Conservation (phyloP, 2,797 vertebrate genomes). For the Lagocephalus sceleratus region DNA sequence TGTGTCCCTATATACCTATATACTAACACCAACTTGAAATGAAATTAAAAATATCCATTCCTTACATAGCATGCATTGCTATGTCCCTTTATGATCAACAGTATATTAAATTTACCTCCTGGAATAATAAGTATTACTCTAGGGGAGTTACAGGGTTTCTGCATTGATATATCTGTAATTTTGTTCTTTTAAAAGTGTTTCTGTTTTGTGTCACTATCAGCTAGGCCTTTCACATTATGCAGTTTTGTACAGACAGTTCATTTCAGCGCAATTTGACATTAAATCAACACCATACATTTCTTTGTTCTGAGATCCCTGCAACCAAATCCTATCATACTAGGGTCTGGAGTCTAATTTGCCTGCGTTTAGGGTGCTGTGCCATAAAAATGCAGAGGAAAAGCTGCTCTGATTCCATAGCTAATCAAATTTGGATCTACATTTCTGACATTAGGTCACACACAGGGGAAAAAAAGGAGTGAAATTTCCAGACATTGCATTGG, state of each 20-base stretch:
- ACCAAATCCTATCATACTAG: constrained; percentile 27
- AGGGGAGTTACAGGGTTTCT: too few relatives aligned
- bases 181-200: too few relatives aligned
- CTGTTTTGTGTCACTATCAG: too few relatives aligned
- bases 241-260: constrained; percentile 11
- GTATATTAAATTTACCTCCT: too few relatives aligned
- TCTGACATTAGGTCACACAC: constrained; percentile 38
- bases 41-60: too few relatives aligned
- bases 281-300: constrained; percentile 44
- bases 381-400: constrained; percentile 19
- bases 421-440: constrained; percentile 49
- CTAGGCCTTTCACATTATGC: too few relatives aligned
- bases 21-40: too few relatives aligned
- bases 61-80: too few relatives aligned
- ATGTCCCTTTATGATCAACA: too few relatives aligned
- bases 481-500: constrained; percentile 45
- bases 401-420: constrained; percentile 27
- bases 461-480: constrained; percentile 25
- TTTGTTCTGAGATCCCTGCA: constrained; percentile 6
- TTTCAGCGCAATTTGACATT: constrained; percentile 23
- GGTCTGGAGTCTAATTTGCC: constrained; percentile 29
- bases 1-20: too few relatives aligned
- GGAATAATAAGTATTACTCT: too few relatives aligned
- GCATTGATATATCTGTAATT: too few relatives aligned
- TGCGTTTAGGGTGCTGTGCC: constrained; percentile 15